These are phyloP conservation scores for Drosophila ogumai DNA, from an alignment of 1,140 invertebrate genomes.

Conservation along the genomic window DNA sequence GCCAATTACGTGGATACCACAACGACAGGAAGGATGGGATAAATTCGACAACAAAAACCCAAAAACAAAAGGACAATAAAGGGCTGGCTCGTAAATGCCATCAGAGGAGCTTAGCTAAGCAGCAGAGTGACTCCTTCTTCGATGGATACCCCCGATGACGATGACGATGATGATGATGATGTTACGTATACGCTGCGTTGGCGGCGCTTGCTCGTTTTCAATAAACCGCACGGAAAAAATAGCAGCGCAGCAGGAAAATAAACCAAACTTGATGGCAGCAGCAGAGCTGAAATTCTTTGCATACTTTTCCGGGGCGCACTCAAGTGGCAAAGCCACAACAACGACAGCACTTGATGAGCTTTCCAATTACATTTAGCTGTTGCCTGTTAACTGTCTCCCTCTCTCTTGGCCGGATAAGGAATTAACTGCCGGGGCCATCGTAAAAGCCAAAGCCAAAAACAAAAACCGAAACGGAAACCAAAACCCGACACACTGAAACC, in stretches of 20 bases:
- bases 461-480: constrained; percentile 6
- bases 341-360: constrained; percentile 66
- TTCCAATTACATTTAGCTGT: constrained; percentile 74
- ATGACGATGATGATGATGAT: not conserved
- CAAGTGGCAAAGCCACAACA: constrained; percentile 54
- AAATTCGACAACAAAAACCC: constrained; percentile 26
- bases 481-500: constrained; percentile 16
- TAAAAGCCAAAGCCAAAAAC: constrained; percentile 37
- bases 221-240: constrained; percentile 60
- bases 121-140: constrained; percentile 19
- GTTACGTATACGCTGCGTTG: constrained; percentile 57
- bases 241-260: constrained; percentile 37
- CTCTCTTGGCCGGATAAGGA: constrained; percentile 47
- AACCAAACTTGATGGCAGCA: constrained; percentile 47
- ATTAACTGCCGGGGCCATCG: constrained; percentile 62
- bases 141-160: constrained; percentile 9
- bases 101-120: constrained; percentile 34
- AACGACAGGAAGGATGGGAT: constrained; percentile 17
- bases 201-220: constrained; percentile 49
- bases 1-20: constrained; percentile 65
- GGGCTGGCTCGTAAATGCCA: constrained; percentile 68
- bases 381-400: constrained; percentile 51
- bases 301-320: constrained; percentile 68
- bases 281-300: constrained; percentile 54
- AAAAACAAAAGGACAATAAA: constrained; percentile 78